Evolutionary conservation across 2,113 vertebrate genomes (phyloP).

Genomic region (Albula glossodonta): DNA sequence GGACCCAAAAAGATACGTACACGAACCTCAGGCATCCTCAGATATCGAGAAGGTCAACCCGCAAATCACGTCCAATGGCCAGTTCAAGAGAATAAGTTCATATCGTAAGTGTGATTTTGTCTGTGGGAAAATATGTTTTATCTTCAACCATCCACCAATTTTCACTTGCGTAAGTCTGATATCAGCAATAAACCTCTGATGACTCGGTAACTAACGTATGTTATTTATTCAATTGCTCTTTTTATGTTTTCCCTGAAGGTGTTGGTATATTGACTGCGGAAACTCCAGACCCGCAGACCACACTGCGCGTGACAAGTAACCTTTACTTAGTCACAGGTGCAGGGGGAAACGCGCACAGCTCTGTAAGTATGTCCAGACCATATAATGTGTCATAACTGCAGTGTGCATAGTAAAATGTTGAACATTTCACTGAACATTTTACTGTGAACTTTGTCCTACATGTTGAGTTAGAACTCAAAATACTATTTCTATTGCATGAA

Average conservation of each 20-base stretch:
- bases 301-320: constrained; percentile 85
- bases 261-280: constrained; percentile 84
- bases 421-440: too few species aligned
- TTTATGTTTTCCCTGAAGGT: constrained; percentile 59
- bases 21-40: constrained; percentile 42
- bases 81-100: not conserved
- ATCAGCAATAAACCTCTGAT: not conserved
- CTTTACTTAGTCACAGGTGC: constrained; percentile 87
- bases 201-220: not conserved
- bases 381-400: too few species aligned
- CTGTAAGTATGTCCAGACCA: constrained; percentile 70
- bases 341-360: constrained; percentile 83
- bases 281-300: constrained; percentile 79
- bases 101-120: too few species aligned
- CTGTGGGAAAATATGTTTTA: too few species aligned
- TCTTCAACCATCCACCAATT: not conserved
- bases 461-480: not conserved
- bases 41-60: not conserved
- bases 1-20: constrained; percentile 67
- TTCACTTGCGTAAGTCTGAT: not conserved
- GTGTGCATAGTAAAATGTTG: not conserved
- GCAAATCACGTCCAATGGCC: not conserved
- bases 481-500: not conserved
- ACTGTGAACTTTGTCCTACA: not conserved
- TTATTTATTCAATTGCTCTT: not conserved